These are phyloP conservation scores for Oeneis ivallda DNA, from an alignment of 2,888 invertebrate genomes.

Conservation along the genomic window DNA sequence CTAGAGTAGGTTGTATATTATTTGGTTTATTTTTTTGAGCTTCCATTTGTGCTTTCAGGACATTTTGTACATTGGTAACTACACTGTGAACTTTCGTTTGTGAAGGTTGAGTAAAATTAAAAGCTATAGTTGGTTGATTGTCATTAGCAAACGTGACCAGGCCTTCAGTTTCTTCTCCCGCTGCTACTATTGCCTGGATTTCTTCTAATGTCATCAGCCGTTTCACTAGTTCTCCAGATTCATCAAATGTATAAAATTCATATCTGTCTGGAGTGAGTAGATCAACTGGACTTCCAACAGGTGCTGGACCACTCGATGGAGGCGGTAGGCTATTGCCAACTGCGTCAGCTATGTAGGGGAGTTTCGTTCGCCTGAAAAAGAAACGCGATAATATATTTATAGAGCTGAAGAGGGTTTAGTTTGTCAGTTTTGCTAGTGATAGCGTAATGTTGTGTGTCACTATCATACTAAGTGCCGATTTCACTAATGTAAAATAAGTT, in stretches of 20 bases:
- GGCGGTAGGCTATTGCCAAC: constrained; percentile 85
- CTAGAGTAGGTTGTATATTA: constrained; percentile 75
- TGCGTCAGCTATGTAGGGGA: constrained; percentile 85
- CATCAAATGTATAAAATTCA: constrained; percentile 93
- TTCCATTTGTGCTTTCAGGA: constrained; percentile 90
- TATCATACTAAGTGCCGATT: too few relatives aligned
- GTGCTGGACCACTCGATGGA: constrained; percentile 81
- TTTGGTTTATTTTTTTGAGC: constrained; percentile 77
- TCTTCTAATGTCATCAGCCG: constrained; percentile 92
- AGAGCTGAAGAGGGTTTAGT: too few relatives aligned
- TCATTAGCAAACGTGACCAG: constrained; percentile 77
- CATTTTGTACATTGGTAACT: constrained; percentile 91
- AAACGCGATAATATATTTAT: too few relatives aligned
- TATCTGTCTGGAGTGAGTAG: constrained; percentile 91
- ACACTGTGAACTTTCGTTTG: constrained; percentile 89
- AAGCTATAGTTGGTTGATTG: constrained; percentile 70
- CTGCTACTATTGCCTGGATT: constrained; percentile 92
- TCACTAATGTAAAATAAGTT: too few relatives aligned
- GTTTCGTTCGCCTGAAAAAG: constrained; percentile 67
- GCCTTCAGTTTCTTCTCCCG: constrained; percentile 86
- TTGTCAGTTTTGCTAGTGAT: too few relatives aligned
- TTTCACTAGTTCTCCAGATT: constrained; percentile 90
- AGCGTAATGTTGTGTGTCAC: too few relatives aligned
- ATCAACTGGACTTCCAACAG: constrained; percentile 90
- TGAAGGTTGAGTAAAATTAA: constrained; percentile 79